Evolutionary conservation across 2,797 vertebrate species (phyloP), one percentile per base, ranked within the genome.

Genomic region (Anguilla obscura): DNA sequence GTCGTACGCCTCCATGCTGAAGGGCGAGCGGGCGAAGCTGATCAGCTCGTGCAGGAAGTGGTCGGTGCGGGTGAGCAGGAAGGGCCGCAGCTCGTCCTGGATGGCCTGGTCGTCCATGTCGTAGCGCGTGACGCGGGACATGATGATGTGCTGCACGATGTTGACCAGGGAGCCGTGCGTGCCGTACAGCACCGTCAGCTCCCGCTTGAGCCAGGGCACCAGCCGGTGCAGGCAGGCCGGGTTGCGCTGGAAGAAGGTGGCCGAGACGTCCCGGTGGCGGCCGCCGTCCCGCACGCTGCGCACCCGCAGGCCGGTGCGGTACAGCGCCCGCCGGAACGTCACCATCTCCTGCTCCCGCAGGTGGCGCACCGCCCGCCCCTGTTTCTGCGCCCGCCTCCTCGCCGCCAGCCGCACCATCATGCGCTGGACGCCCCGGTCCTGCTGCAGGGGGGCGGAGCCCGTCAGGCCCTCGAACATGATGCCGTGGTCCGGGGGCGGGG

Each of bases 1-100:
- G 89, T 99, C 98, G 16, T 98, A 99, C 0, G 92, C 94, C 1
- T 98, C 97, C 89, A 98, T 93, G 80, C 95, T 96, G 91, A 98
- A 98, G 1, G 97, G 96, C 54, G 97, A 97, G 52, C 97, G 95
- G 0, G 97, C 97, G 87, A 97, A 98, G 91, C 95, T 97, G 86
- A 97, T 94, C 89, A 99, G 95, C 87, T 99, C 97, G 0, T 99
- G 98, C 86, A 99, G 90, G 93, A 99, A 99, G 91, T 98, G 98
- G 2, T 97, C 96, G 0, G 97, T 98, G 63, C 97, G 95, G 7
- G 96, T 96, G 89, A 97, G 90, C 60, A 99, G 91, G 92, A 98
- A 98, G 0, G 97, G 98, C 1, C 96, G 96, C 79, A 99, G 93
- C 30, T 98, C 97, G 0, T 97, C 95, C 8, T 96, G 96, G 87